Conservation (phyloP, 2,888 invertebrate genomes). For the Leucophenga maculata region DNA sequence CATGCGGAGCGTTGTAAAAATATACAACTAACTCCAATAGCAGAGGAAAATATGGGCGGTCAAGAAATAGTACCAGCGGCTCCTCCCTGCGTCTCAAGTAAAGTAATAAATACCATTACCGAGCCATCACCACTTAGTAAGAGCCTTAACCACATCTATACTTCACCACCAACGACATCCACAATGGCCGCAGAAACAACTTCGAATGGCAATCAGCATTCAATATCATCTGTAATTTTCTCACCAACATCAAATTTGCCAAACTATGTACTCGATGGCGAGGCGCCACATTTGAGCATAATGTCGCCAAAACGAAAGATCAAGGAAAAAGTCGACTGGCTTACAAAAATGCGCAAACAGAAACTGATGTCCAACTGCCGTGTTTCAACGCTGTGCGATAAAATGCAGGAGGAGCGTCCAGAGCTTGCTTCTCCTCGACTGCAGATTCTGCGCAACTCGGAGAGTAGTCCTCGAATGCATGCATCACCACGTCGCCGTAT, state of each 20-base stretch:
- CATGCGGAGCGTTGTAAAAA: constrained; percentile 22
- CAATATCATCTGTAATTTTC: constrained; percentile 63
- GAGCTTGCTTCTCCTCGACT: constrained; percentile 66
- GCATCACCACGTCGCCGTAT: constrained; percentile 60
- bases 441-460: constrained; percentile 62
- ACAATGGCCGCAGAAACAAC: constrained; percentile 21
- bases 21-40: constrained; percentile 48
- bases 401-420: constrained; percentile 56
- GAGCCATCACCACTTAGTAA: constrained; percentile 60
- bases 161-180: constrained; percentile 56
- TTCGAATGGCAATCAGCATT: constrained; percentile 45
- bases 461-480: constrained; percentile 59
- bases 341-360: constrained; percentile 78
- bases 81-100: constrained; percentile 13
- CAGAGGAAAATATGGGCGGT: constrained; percentile 45
- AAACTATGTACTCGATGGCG: constrained; percentile 83
- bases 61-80: background rate
- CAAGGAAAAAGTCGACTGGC: constrained; percentile 81
- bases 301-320: constrained; percentile 80
- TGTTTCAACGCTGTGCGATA: constrained; percentile 56
- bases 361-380: constrained; percentile 68
- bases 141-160: constrained; percentile 54
- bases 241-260: constrained; percentile 83
- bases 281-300: constrained; percentile 80
- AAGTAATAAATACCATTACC: constrained; percentile 1